Evolutionary conservation across 2,888 invertebrate genomes (phyloP), one percentile per base, ranked within the genome.

Genomic region (Limnephilus marmoratus): DNA sequence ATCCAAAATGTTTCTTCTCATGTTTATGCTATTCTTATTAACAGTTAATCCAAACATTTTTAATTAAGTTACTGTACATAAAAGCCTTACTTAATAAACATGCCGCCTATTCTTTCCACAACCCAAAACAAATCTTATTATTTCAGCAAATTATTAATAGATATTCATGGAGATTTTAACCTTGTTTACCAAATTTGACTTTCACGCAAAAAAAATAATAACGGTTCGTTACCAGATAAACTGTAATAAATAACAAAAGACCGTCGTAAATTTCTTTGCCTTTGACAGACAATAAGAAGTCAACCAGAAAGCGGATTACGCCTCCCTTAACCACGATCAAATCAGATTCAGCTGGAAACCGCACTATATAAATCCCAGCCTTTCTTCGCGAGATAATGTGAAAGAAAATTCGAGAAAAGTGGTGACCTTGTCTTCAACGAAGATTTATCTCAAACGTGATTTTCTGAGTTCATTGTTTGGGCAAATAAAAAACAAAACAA

Each of bases 311-410:
- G 53, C 7, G 37, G 87, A 91, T 53, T 31, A 90, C 11, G 53
- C 85, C 85, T 68, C 68, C 68, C n/a, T 68, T 68, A 85, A 45
- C 91, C 87, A 41, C 82, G 91, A 92, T 92, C 92, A 91, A 92
- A 91, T 92, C 92, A 91, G 92, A 91, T 91, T 91, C 31, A 45
- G 85, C 92, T 81, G 88, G 90, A 92, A 91, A 45, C 86, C 86
- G 45, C 86, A 86, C 37, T 86, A 86, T 68, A 68, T 68, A 68
- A 68, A 68, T 68, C 68, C 24, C 68, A 24, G 9, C 68, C 68
- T 68, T 82, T 82, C 82, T 82, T 31, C 82, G 82, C 29, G 82
- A 82, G 82, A 82, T 24, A 68, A 68, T 68, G 68, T 68, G 68
- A 24, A 68, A 68, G 68, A 68, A 68, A 68, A 68, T 24, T 24